These are phyloP conservation scores for Fissipunctia ypsillon DNA, from an alignment of 2,888 invertebrate genomes.

Conservation along the genomic window DNA sequence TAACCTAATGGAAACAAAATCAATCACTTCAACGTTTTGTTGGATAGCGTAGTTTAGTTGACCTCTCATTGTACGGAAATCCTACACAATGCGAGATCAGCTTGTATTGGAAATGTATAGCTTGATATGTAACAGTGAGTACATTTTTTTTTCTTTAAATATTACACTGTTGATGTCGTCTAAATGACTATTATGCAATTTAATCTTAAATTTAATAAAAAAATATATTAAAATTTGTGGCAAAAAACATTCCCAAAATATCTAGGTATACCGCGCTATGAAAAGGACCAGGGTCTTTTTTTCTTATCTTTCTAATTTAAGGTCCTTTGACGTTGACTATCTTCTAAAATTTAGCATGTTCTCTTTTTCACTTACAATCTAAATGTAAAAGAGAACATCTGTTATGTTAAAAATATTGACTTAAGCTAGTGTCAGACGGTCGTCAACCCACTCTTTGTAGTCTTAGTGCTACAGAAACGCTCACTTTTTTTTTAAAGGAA, in stretches of 20 bases:
- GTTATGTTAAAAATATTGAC: background rate
- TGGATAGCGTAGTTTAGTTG: no score
- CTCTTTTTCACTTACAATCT: no score
- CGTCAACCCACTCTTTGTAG: no score
- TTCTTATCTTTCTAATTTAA: background rate
- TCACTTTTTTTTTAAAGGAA: background rate
- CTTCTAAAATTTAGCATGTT: no score
- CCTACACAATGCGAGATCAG: no score
- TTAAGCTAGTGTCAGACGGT: background rate
- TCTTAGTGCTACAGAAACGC: background rate
- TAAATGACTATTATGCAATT: background rate
- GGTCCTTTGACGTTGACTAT: background rate
- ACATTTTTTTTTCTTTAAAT: background rate
- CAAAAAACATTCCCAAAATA: background rate
- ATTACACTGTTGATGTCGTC: background rate
- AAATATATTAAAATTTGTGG: background rate
- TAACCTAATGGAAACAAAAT: background rate
- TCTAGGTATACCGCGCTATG: no score
- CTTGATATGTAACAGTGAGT: no score
- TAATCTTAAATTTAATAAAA: background rate
- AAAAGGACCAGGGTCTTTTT: background rate
- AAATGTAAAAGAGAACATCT: background rate
- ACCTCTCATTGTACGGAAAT: no score
- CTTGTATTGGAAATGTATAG: no score
- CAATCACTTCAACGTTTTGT: background rate